Evolutionary conservation across 2,797 vertebrate species (phyloP).

Genomic region (Neopelma chrysocephalum): DNA sequence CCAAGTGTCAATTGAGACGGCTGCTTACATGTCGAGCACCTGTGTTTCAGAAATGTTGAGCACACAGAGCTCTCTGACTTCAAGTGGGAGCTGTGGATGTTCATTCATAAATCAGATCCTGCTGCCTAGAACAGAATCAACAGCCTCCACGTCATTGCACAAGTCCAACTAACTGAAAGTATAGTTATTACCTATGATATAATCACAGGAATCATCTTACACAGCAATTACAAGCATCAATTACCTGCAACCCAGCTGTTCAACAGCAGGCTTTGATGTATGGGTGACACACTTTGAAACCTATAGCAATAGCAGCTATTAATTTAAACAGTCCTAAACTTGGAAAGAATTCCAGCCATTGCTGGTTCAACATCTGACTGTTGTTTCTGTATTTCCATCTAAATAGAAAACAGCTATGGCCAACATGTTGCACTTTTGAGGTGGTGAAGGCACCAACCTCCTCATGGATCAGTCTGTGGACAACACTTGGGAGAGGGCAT

Average conservation of each 20-base stretch:
- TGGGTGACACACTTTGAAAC: neutral
- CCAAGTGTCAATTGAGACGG: conserved; percentile 1
- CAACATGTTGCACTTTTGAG: neutral
- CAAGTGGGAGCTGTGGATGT: conserved; percentile 7
- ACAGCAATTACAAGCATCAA: neutral
- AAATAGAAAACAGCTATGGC: neutral
- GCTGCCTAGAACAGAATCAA: neutral
- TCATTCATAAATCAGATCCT: conserved; percentile 35
- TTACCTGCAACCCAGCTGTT: conserved; percentile 30
- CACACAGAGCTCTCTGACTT: neutral
- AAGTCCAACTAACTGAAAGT: neutral
- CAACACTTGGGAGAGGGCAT: accelerated
- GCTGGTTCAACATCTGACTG: neutral
- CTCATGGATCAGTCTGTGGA: neutral
- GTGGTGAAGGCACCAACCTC: neutral
- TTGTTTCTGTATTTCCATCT: neutral
- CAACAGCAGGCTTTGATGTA: neutral
- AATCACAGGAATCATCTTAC: conserved; percentile 22
- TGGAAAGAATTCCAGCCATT: neutral
- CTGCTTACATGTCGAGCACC: neutral
- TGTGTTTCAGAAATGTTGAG: neutral
- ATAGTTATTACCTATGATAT: neutral
- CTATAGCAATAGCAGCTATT: neutral
- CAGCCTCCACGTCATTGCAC: neutral
- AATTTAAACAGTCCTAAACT: neutral